Evolutionary conservation across 2,797 vertebrate genomes (phyloP), one percentile per base, ranked within the genome.

Genomic region (Schizothorax lantsangensis): DNA sequence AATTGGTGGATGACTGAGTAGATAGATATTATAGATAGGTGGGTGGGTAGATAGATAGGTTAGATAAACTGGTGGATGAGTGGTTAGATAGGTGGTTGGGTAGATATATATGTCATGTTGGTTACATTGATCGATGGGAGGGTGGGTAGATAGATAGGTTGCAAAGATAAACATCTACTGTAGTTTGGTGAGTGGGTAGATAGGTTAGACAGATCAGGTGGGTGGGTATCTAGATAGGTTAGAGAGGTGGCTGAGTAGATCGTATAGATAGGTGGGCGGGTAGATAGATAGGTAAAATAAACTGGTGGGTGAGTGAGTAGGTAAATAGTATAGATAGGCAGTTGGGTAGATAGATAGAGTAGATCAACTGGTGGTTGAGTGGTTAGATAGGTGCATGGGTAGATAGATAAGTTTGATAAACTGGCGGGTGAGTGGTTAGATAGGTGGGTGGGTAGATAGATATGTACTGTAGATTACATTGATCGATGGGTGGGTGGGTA

Each of bases 231-330:
- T 9, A 21, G 21, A 71, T 43, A 45, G 40, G 14, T 26, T n/a
- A 45, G 38, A 23, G 21, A 6, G 68, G 2, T 38, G 36, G 33
- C 7, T 21, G 2, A 9, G 2, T 69, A 11, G 36, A 11, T 38
- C 2, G 2, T 4, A n/a, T 73, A 15, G 1, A 45, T 8, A 0
- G 40, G 1, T n/a, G 4, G 36, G 1, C 3, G 0, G 36, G 0
- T 71, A 6, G 19, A 10, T 71, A 7, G 68, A 19, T 68, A 36
- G 2, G 1, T 36, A 5, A 40, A 10, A 12, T 12, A 43, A 10
- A n/a, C 3, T 0, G 11, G 5, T 2, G 11, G 21, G 1, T 66
- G 57, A n/a, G n/a, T 36, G 15, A 30, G 9, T 11, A 59, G 57
- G 11, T 9, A 68, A 5, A 33, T 3, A 17, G 33, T n/a, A 2